Base-by-base conservation (phyloP, 2,113 vertebrate genomes). In the Centropus unirufus region DNA sequence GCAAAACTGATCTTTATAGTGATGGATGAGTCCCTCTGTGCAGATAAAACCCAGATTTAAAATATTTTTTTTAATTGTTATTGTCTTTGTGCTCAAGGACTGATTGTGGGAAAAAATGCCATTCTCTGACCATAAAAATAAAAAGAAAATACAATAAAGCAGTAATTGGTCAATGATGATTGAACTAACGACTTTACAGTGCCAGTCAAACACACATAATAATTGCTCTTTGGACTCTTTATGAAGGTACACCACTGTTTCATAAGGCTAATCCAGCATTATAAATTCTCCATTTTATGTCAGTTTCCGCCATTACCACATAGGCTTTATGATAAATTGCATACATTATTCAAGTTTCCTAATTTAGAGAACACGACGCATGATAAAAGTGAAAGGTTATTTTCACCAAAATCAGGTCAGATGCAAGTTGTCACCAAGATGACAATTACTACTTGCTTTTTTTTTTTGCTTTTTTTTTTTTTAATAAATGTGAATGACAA, bases 81-180 rank as follows among this genome's bases (percentile, higher is more conserved):
- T 96, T 97, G 90, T 97, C 96, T 97, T 96, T 97, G 89, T 97
- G 92, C 83, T 97, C 97, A 97, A 98, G 95, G 94, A 96, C 97
- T 97, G 95, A 95, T 97, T 98, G 97, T 98, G 97, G 97, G 96
- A 95, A 98, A 98, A 97, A 97, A 95, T 83, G 95, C 87, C 92
- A 96, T 96, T 95, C 96, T 95, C 95, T 90, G 90, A 96, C 80
- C 90, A 97, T 98, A 98, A 98, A 98, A 98, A 97, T 73, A 97
- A 97, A 98, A 96, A 96, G 85, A 97, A 98, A 98, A 98, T 97
- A 97, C 86, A 97, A 98, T 98, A 98, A 98, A 98, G 83, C 89
- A 93, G 95, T 97, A 97, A 98, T 97, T 96, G 95, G 96, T 98
- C 97, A 97, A 96, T 97, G 96, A 96, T 87, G 80, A 97, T 83